These are phyloP conservation scores for Protonibea diacanthus DNA, from an alignment of 2,797 vertebrate genomes.

Conservation along the genomic window DNA sequence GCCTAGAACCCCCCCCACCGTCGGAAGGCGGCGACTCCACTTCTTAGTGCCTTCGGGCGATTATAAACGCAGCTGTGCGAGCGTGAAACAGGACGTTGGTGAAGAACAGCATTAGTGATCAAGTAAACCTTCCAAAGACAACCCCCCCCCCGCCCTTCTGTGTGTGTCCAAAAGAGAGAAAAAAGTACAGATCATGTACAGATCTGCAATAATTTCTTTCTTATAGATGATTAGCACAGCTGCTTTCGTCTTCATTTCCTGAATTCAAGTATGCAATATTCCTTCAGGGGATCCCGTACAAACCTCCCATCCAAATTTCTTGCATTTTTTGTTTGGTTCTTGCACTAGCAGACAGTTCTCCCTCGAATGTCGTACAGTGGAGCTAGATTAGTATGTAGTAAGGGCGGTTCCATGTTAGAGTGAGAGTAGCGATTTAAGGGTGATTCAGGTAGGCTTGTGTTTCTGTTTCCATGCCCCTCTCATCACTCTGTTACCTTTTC, in stretches of 20 bases:
- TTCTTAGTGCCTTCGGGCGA: not conserved
- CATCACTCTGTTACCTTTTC: conserved; percentile 59
- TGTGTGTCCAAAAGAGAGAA: not conserved
- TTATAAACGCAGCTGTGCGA: conserved; percentile 32
- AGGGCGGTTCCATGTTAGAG: conserved; percentile 32
- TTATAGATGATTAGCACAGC: conserved; percentile 22
- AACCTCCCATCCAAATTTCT: conserved; percentile 8
- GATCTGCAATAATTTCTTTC: not conserved
- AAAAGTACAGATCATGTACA: not conserved
- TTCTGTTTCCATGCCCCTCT: conserved; percentile 47
- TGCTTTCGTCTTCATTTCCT: conserved; percentile 42
- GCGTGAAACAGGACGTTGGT: conserved; percentile 35
- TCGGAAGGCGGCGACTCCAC: conserved; percentile 13
- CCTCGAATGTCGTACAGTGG: conserved; percentile 24
- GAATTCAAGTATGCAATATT: conserved; percentile 53
- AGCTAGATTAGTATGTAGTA: conserved; percentile 19
- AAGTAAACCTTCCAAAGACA: conserved; percentile 39
- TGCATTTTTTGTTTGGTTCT: conserved; percentile 34
- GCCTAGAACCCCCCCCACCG: not conserved
- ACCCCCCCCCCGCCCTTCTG: not conserved
- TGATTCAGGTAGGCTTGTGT: conserved; percentile 36
- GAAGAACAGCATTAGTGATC: conserved; percentile 61
- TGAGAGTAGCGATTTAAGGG: conserved; percentile 16
- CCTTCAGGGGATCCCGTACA: conserved; percentile 9
- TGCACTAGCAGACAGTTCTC: conserved; percentile 5